Evolutionary conservation across 2,888 invertebrate species (phyloP).

Genomic region (Agonum fuliginosum): DNA sequence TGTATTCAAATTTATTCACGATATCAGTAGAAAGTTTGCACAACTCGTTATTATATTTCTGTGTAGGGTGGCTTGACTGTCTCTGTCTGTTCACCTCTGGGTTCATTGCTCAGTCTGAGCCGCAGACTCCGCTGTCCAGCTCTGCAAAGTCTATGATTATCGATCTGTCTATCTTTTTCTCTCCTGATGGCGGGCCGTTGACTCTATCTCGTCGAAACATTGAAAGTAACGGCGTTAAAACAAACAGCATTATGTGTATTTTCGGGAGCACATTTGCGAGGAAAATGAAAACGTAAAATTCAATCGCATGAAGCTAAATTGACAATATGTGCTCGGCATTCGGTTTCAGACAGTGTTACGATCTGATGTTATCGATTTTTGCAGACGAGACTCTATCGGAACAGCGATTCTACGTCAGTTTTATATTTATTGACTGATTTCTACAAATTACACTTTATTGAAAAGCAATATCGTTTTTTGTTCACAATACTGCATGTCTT

Average conservation of each 20-base stretch:
- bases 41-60: conserved; percentile 52
- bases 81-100: conserved; percentile 8
- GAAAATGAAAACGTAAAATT: conserved; percentile 47
- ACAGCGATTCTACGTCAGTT: conserved; percentile 18
- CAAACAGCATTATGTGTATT: conserved; percentile 46
- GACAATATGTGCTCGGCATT: conserved; percentile 35
- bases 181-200: conserved; percentile 33
- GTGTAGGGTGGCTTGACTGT: not conserved
- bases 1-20: conserved; percentile 50
- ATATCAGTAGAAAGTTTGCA: conserved; percentile 48
- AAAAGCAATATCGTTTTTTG: not conserved
- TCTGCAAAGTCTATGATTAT: conserved; percentile 25
- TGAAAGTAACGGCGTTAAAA: conserved; percentile 3
- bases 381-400: conserved; percentile 7
- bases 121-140: conserved; percentile 25
- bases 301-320: conserved; percentile 38
- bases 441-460: conserved; percentile 30
- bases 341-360: conserved; percentile 34
- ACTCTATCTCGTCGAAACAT: conserved; percentile 27
- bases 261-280: conserved; percentile 37
- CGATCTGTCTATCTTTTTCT: conserved; percentile 53
- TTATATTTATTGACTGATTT: conserved; percentile 22
- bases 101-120: conserved; percentile 45
- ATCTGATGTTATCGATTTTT: conserved; percentile 38
- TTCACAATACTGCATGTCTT: not conserved